Base-by-base conservation (phyloP, 1,140 invertebrate species). In the Cherax quadricarinatus region DNA sequence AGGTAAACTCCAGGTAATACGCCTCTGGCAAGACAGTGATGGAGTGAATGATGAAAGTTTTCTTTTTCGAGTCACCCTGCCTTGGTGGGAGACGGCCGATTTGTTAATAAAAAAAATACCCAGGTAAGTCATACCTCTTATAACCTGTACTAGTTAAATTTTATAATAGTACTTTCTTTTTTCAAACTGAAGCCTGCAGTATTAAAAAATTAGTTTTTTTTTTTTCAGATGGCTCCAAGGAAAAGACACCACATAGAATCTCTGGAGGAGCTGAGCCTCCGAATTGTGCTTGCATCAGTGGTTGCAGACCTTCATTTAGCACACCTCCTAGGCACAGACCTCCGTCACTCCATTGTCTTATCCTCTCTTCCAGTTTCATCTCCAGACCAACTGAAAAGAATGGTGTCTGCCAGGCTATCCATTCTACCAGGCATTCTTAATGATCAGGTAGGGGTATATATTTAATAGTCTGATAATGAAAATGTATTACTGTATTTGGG, bases 221-320 rank as follows among this genome's bases (percentile, higher is more conserved):
- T 21, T 82, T 57, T 21, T 30, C 51, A 60, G 49, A 89, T 89
- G 87, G 53, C 87, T 7, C 87, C 87, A 30, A 48, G 87, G 14
- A 70, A 70, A 14, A 60, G 87, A 60, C 87, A 89, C 79, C 79
- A 62, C 60, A 80, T 81, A 51, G 60, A 89, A n/a, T 81, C 78
- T 14, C 21, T 89, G 48, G 87, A 89, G 48, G 87, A 89, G 79
- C 79, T 89, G n/a, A 89, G 87, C 49, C 79, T 89, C 51, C 53
- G 30, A 30, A 79, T 81, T 12, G 87, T 89, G 21, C 24, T 89
- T 1, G 75, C 51, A 6, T 89, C 87, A 48, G 87, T 89, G 30
- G 79, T 89, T 9, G 87, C 87, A 41, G 87, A 89, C 78, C 53
- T 89, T 24, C 78, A 89, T 57, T 51, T 89, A 3, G 87, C 87